phyloP scores from a whole-genome alignment of 2,797 vertebrate genomes.

The Danionella dracula region DNA sequence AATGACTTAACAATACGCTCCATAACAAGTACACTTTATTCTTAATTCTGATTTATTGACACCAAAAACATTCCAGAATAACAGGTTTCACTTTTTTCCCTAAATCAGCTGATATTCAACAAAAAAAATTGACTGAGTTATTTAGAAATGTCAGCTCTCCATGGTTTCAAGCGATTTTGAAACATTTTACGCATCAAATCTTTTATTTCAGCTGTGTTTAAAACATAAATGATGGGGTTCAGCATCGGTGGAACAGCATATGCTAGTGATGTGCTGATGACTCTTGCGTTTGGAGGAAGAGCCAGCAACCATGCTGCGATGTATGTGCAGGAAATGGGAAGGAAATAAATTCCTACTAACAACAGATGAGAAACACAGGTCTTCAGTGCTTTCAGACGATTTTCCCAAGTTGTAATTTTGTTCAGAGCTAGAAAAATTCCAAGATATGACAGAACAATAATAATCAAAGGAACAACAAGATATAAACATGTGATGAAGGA shows the following conservation, averaged over 20 bases:
- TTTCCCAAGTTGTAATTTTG: conserved; percentile 40
- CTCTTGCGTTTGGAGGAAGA: conserved; percentile 32
- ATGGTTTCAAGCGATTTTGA: neutral
- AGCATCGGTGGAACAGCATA: conserved; percentile 31
- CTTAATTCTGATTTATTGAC: no score
- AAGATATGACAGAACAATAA: conserved; percentile 30
- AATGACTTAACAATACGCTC: no score
- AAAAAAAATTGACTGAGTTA: no score
- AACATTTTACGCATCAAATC: neutral
- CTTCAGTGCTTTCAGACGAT: conserved; percentile 39
- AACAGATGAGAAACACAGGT: conserved; percentile 42
- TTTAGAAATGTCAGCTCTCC: neutral
- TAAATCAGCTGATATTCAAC: no score
- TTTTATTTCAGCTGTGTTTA: conserved; percentile 15
- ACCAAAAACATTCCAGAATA: no score
- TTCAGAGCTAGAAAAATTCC: conserved; percentile 33
- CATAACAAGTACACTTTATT: no score
- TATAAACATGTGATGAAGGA: conserved; percentile 5
- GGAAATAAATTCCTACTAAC: conserved; percentile 34
- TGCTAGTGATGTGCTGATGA: conserved; percentile 38
- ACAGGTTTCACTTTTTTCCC: no score
- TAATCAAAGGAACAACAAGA: conserved; percentile 30
- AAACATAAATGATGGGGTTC: conserved; percentile 32
- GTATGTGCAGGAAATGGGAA: conserved; percentile 30
- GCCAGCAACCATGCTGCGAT: conserved; percentile 1